Conservation (phyloP, 2,113 vertebrate species). For the Hemiprocne comata region DNA sequence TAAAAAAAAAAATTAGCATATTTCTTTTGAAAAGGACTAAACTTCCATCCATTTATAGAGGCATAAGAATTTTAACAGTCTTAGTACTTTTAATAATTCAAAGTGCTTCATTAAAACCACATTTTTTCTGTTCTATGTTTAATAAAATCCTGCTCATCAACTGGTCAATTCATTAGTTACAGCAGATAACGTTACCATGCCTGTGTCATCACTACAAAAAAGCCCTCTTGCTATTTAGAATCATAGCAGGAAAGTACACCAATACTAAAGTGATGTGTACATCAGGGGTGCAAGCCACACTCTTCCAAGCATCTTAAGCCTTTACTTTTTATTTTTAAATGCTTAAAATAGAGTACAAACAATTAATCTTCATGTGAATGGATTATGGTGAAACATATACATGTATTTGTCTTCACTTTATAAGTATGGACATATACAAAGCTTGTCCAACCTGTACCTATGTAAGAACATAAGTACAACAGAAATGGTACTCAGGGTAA, state of each 20-base stretch:
- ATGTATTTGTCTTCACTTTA: not conserved
- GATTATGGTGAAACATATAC: not conserved
- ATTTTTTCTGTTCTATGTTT: not conserved
- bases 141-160: not conserved
- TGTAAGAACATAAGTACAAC: too few relatives aligned
- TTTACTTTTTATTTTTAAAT: not conserved
- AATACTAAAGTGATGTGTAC: not conserved
- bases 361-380: not conserved
- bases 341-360: not conserved
- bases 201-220: not conserved
- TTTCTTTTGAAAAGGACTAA: not conserved
- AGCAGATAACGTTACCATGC: not conserved
- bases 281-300: not conserved
- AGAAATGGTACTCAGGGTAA: not conserved
- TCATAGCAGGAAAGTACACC: not conserved
- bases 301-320: not conserved
- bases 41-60: not conserved
- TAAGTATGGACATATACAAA: not conserved
- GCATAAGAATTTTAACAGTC: not conserved
- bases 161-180: not conserved
- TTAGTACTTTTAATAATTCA: not conserved
- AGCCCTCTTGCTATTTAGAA: not conserved
- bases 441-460: not conserved
- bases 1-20: not conserved
- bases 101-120: not conserved